These are phyloP conservation scores for Erpetoichthys calabaricus DNA, from an alignment of 2,797 vertebrate species.

Conservation along the genomic window DNA sequence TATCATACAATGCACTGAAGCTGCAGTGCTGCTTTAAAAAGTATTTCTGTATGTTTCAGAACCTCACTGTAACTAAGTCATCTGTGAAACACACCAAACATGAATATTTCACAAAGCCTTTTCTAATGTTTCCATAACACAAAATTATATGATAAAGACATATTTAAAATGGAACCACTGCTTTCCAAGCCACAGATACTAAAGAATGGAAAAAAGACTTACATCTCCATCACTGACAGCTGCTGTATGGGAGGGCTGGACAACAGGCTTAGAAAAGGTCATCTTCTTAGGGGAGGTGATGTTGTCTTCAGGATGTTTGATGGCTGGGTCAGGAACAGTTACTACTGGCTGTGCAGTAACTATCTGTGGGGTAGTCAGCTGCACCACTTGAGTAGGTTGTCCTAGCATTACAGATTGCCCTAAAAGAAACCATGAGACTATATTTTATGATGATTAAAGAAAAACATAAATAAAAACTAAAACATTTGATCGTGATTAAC, in stretches of 20 bases:
- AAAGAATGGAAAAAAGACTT: constrained; percentile 37
- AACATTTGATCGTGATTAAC: not conserved
- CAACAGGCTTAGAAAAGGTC: constrained; percentile 19
- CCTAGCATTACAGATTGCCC: constrained; percentile 62
- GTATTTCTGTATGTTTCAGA: too few species aligned
- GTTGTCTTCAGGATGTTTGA: constrained; percentile 41
- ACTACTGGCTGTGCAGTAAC: constrained; percentile 39
- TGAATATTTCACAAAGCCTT: not conserved
- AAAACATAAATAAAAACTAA: constrained; percentile 9
- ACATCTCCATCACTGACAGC: constrained; percentile 60
- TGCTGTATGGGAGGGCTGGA: constrained; percentile 27
- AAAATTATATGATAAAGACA: too few species aligned
- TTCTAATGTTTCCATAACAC: not conserved
- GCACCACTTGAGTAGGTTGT: constrained; percentile 59
- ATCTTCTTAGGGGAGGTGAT: constrained; percentile 23
- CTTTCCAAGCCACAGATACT: too few species aligned
- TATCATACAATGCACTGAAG: too few species aligned
- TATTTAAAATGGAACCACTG: too few species aligned
- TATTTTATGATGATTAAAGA: not conserved
- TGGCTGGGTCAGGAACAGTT: constrained; percentile 41
- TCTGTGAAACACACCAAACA: too few species aligned
- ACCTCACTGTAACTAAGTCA: too few species aligned
- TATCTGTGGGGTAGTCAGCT: constrained; percentile 59
- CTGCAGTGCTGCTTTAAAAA: too few species aligned
- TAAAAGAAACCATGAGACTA: constrained; percentile 21